A percentile compares a stretch with the other conserved stretches of the same genome.
phyloP scores from a whole-genome alignment of 2,113 vertebrate species.

The Tautogolabrus adspersus region DNA sequence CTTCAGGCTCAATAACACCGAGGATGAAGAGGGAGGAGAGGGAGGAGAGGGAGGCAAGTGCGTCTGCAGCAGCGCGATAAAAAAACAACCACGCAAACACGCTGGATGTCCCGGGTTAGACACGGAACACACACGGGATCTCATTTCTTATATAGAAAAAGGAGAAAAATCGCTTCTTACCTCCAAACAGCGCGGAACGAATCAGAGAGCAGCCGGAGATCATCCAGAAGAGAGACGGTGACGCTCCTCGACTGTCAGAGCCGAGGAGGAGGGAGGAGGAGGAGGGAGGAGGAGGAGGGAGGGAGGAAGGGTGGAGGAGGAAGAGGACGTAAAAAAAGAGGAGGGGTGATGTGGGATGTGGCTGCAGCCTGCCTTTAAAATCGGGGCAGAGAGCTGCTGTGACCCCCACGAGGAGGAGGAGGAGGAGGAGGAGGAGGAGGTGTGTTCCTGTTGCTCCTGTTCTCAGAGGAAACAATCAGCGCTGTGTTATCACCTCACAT shows the following conservation, averaged over 20 bases:
- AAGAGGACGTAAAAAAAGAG: constrained; percentile 20
- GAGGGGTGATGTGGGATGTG: constrained; percentile 20
- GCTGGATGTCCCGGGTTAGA: neutral
- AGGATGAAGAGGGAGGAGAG: constrained; percentile 16
- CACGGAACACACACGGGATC: rapidly evolving
- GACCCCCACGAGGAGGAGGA: constrained; percentile 13
- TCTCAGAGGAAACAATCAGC: neutral
- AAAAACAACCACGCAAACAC: neutral
- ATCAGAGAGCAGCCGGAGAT: neutral
- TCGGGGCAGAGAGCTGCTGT: constrained; percentile 13
- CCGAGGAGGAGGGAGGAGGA: constrained; percentile 11
- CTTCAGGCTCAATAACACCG: neutral
- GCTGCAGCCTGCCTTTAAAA: constrained; percentile 6
- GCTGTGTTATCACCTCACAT: neutral
- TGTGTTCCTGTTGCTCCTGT: constrained; percentile 23
- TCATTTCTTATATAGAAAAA: rapidly evolving
- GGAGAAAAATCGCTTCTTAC: constrained; percentile 43
- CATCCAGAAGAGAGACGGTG: constrained; percentile 31
- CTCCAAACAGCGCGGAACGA: constrained; percentile 41
- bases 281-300: neutral
- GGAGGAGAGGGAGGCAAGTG: constrained; percentile 41
- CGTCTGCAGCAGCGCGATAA: constrained; percentile 44
- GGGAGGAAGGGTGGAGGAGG: constrained; percentile 3
- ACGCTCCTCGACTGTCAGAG: constrained; percentile 1
- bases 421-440: constrained; percentile 17